Conservation (phyloP, 1,140 invertebrate genomes). For the Archivesica marissinica region DNA sequence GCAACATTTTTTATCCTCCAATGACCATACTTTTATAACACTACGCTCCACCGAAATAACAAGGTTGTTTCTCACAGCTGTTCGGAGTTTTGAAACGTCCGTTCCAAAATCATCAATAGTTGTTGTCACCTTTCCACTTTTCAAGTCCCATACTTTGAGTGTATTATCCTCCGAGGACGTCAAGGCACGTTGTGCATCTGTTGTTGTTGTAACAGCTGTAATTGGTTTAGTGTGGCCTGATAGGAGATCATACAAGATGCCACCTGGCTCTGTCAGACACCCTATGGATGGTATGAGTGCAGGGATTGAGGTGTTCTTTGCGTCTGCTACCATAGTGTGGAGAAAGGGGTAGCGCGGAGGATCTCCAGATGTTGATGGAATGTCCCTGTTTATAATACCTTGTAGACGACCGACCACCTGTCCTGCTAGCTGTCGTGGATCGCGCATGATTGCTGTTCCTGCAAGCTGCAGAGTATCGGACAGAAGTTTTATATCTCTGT, state of each 20-base stretch:
- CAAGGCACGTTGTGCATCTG: slow-evolving; percentile 79
- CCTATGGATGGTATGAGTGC: slow-evolving; percentile 78
- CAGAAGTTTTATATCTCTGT: slow-evolving; percentile 95
- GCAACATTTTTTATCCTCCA: slow-evolving; percentile 70
- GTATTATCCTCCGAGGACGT: slow-evolving; percentile 80
- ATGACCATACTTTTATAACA: slow-evolving; percentile 78
- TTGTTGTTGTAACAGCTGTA: slow-evolving; percentile 77
- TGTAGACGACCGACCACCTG: slow-evolving; percentile 94
- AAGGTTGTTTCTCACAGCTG: slow-evolving; percentile 72
- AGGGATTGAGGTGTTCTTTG: slow-evolving; percentile 74
- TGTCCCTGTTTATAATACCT: slow-evolving; percentile 74
- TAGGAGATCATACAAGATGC: slow-evolving; percentile 79
- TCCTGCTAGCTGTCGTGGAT: slow-evolving; percentile 97
- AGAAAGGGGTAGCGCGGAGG: slow-evolving; percentile 78
- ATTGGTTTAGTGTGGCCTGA: slow-evolving; percentile 81
- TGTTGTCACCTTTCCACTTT: slow-evolving; percentile 78
- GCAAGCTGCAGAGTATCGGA: slow-evolving; percentile 95
- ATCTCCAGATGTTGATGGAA: slow-evolving; percentile 76
- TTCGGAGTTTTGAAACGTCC: slow-evolving; percentile 72
- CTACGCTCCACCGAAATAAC: slow-evolving; percentile 76
- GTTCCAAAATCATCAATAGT: slow-evolving; percentile 78
- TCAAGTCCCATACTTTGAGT: slow-evolving; percentile 81
- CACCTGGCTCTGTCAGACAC: slow-evolving; percentile 81
- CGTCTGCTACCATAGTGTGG: slow-evolving; percentile 73
- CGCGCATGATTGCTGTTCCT: slow-evolving; percentile 88